These are phyloP conservation scores for Proales similis DNA, from an alignment of 1,140 invertebrate genomes.

Conservation along the genomic window DNA sequence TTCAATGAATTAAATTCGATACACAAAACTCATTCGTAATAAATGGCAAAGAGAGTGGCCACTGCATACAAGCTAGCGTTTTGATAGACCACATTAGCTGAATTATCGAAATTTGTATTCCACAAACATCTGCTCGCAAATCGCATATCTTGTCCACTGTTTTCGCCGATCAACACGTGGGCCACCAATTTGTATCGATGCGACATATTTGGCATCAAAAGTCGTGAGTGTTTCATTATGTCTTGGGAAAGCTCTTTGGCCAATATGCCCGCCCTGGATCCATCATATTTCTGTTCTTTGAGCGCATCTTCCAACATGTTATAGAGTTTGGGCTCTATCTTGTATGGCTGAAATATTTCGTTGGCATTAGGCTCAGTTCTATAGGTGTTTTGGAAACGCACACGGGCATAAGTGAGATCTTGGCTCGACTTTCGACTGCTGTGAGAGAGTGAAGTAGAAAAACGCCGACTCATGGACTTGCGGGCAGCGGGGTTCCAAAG, in stretches of 20 bases:
- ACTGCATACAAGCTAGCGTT: constrained; percentile 44
- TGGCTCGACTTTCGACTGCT: constrained; percentile 25
- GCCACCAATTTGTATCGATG: constrained; percentile 44
- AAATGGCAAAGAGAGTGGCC: constrained; percentile 45
- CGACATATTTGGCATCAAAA: constrained; percentile 43
- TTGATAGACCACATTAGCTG: constrained; percentile 42
- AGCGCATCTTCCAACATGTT: constrained; percentile 40
- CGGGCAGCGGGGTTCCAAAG: constrained; percentile 17
- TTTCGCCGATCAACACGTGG: constrained; percentile 44
- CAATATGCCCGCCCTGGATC: constrained; percentile 1
- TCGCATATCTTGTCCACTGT: constrained; percentile 42
- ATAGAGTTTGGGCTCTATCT: constrained; percentile 41
- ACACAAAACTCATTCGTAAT: constrained; percentile 46
- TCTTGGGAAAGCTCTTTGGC: constrained; percentile 6
- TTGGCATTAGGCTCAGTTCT: constrained; percentile 39
- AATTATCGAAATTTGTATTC: constrained; percentile 44
- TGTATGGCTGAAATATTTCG: constrained; percentile 39
- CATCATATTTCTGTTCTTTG: constrained; percentile 40
- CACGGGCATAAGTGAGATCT: constrained; percentile 8
- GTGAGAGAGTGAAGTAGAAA: constrained; percentile 15
- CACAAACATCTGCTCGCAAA: constrained; percentile 45
- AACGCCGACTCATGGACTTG: not conserved
- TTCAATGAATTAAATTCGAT: too few species aligned
- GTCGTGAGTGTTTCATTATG: constrained; percentile 45
- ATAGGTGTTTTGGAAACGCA: constrained; percentile 41